Base-by-base conservation (phyloP, 2,797 vertebrate genomes). In the Neomorphus geoffroyi region DNA sequence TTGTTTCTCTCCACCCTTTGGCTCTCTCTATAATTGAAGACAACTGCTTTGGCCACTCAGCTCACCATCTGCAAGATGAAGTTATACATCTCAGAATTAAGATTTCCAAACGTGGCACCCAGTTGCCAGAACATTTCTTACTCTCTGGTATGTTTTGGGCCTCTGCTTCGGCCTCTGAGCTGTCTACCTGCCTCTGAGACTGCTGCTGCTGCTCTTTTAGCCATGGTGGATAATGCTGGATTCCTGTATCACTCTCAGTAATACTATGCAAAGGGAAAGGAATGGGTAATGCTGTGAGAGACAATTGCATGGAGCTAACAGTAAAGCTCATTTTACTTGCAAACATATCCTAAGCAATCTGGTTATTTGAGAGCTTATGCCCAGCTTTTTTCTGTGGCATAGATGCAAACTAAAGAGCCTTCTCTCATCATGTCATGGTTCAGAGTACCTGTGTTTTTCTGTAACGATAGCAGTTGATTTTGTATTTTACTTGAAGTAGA, bases 1-100 rank as follows among this genome's bases (percentile, higher is more conserved):
- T 73, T 84, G 69, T 93, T 91, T 94, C 84, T 74, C 65, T 91
- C 75, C 35, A 10, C 65, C 19, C 81, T 90, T 91, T 94, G 91
- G 82, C 92, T 92, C 64, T 90, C 22, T 9, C 32, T 30, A 8
- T 96, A 97, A 96, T 95, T 97, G 96, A 96, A 94, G 88, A 96
- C 93, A 97, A 97, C 95, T 96, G 95, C 90, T 94, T 64, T 96
- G 96, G 87, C 80, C 51, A 61, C 39, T 94, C 83, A 64, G 37
- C 74, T 93, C 62, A 71, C 69, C 85, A 81, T 92, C 69, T 94
- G 87, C 50, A 86, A 91, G 88, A 96, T 90, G 83, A 96, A 96
- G 73, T 95, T 92, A 64, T 61, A 87, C 62, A 45, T 94, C 70
- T 53, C 26, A 43, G 72, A 62, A 54, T 74, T 50, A 61, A 74